These are phyloP conservation scores for Eurystomus glaucurus DNA, from an alignment of 2,797 vertebrate genomes.

Conservation along the genomic window DNA sequence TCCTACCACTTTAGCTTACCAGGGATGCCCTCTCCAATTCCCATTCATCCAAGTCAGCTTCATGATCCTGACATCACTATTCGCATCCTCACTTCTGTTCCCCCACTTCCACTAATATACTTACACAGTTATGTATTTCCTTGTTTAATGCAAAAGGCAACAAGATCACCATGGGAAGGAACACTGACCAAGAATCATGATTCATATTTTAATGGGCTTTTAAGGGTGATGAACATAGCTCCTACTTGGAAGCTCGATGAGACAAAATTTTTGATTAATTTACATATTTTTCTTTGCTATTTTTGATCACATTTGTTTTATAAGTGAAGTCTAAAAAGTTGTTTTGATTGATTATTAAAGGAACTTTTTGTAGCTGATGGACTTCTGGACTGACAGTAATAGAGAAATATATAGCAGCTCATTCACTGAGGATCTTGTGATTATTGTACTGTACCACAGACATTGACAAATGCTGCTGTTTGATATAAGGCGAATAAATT, in stretches of 20 bases:
- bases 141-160: neutral
- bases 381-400: neutral
- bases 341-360: neutral
- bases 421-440: neutral
- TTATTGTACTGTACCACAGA: neutral
- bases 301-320: neutral
- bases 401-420: neutral
- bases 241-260: neutral
- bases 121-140: neutral
- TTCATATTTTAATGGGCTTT: neutral
- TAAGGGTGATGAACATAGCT: neutral
- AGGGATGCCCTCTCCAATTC: neutral
- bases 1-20: neutral
- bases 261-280: neutral
- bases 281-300: neutral
- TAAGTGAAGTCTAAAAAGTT: neutral
- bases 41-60: neutral
- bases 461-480: neutral
- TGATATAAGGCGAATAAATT: neutral
- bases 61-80: neutral
- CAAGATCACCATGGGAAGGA: neutral
- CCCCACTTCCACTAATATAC: neutral
- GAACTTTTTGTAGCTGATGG: neutral
- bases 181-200: neutral
- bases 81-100: neutral